These are phyloP conservation scores for Cephus sareptanus DNA, from an alignment of 2,888 invertebrate genomes.

Conservation along the genomic window DNA sequence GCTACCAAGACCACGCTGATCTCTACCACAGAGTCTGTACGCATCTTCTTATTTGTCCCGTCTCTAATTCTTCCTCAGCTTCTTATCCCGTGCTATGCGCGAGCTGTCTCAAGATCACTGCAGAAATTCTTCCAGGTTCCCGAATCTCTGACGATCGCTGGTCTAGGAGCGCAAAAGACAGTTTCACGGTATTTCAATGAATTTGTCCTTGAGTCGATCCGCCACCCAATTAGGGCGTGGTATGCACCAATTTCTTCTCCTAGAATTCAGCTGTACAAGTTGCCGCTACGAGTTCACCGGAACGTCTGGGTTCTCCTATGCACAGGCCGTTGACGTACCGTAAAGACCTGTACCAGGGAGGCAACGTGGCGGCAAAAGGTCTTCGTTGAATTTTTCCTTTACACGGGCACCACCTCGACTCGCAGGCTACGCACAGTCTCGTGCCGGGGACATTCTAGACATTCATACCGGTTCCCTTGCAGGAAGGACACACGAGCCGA, in stretches of 20 bases:
- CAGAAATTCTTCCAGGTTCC: background rate
- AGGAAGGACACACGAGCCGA: constrained; percentile 14
- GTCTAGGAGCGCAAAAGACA: background rate
- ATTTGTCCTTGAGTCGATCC: background rate
- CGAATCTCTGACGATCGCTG: background rate
- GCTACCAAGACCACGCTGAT: background rate
- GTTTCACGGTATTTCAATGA: background rate
- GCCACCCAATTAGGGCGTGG: background rate
- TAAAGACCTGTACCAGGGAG: background rate
- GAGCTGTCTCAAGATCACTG: background rate
- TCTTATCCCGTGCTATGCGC: background rate
- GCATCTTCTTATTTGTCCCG: background rate
- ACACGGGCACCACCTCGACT: background rate
- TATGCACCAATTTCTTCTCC: background rate
- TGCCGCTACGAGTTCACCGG: background rate
- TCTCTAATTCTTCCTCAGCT: background rate
- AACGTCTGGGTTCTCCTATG: background rate
- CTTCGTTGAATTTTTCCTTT: background rate
- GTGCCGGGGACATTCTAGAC: constrained; percentile 1
- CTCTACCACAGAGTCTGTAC: background rate
- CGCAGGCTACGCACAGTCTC: background rate
- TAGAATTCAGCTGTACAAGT: background rate
- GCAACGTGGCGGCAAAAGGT: background rate
- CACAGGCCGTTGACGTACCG: background rate
- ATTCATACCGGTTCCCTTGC: constrained; percentile 24